Evolutionary conservation across 2,888 invertebrate genomes (phyloP).

Genomic region (Platyscelio sp.): DNA sequence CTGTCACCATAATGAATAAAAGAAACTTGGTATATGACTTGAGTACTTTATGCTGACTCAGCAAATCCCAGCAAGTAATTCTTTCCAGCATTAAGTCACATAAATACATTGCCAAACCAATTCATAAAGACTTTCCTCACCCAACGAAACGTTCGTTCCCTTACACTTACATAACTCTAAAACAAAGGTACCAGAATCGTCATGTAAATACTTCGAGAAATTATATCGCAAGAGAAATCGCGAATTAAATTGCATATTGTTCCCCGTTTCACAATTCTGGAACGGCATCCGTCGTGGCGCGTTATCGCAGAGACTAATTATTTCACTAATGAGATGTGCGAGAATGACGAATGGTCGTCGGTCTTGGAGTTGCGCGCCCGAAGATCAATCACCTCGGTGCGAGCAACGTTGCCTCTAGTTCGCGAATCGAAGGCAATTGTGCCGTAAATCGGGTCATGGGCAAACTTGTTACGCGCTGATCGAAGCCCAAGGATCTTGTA

Average conservation of each 20-base stretch:
- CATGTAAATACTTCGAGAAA: slow-evolving; percentile 5
- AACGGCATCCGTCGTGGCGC: slow-evolving; percentile 18
- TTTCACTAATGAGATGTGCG: slow-evolving; percentile 67
- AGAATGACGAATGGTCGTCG: slow-evolving; percentile 65
- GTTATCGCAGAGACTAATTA: slow-evolving; percentile 55
- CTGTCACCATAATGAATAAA: too few relatives aligned
- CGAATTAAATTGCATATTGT: slow-evolving; percentile 29
- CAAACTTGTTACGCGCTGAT: slow-evolving; percentile 53
- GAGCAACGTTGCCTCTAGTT: slow-evolving; percentile 1
- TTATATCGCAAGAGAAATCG: slow-evolving; percentile 35
- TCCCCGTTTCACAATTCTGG: background rate
- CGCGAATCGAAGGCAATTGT: slow-evolving; percentile 50
- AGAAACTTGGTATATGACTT: too few relatives aligned
- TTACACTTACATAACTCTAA: background rate
- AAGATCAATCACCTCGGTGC: slow-evolving; percentile 64
- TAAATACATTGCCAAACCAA: too few relatives aligned
- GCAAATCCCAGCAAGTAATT: too few relatives aligned
- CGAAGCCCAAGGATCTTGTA: slow-evolving; percentile 40
- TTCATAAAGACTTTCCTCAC: too few relatives aligned
- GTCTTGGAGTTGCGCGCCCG: slow-evolving; percentile 47
- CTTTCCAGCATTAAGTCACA: too few relatives aligned
- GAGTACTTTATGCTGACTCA: too few relatives aligned
- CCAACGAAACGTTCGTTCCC: too few relatives aligned
- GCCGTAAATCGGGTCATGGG: slow-evolving; percentile 60
- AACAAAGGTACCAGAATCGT: slow-evolving; percentile 11